A percentile compares a stretch with the other conserved stretches of the same genome.
Evolutionary conservation across 2,888 invertebrate species (phyloP).

Genomic region (Caenorhabditis uteleia): DNA sequence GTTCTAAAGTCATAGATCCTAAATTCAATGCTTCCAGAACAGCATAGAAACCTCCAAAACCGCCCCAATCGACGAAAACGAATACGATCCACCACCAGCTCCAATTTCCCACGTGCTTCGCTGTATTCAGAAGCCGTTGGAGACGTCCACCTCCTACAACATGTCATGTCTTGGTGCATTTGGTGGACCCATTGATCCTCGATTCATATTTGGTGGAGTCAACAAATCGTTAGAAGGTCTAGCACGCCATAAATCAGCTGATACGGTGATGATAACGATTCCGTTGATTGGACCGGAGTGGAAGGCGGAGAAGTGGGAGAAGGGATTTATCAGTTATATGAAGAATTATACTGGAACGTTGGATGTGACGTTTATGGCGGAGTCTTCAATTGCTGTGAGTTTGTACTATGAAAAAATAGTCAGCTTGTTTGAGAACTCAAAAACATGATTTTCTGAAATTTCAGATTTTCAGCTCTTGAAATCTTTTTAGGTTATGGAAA

Average conservation of each 20-base stretch:
- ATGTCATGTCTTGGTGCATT: constrained; percentile 30
- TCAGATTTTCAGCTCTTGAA: too few relatives aligned
- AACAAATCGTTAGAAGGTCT: neutral
- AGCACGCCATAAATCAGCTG: too few relatives aligned
- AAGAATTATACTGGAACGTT: neutral
- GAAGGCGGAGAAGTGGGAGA: constrained; percentile 12
- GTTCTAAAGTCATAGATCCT: neutral
- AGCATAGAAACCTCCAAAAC: constrained; percentile 6
- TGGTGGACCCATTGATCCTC: constrained; percentile 18
- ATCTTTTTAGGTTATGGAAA: too few relatives aligned
- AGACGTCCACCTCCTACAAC: neutral
- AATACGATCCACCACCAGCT: neutral
- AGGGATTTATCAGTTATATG: constrained; percentile 18
- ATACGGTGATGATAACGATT: constrained; percentile 14
- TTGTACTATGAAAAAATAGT: neutral
- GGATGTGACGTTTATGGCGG: constrained; percentile 20
- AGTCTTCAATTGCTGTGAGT: constrained; percentile 19
- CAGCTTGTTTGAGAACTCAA: too few relatives aligned
- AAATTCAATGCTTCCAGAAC: neutral
- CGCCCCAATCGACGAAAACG: neutral
- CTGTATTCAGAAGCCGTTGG: constrained; percentile 12
- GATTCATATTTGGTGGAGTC: neutral
- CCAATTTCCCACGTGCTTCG: constrained; percentile 4
- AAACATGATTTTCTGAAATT: too few relatives aligned
- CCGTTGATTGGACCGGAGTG: neutral